Evolutionary conservation across 2,888 invertebrate species (phyloP).

Genomic region (Thera britannica): DNA sequence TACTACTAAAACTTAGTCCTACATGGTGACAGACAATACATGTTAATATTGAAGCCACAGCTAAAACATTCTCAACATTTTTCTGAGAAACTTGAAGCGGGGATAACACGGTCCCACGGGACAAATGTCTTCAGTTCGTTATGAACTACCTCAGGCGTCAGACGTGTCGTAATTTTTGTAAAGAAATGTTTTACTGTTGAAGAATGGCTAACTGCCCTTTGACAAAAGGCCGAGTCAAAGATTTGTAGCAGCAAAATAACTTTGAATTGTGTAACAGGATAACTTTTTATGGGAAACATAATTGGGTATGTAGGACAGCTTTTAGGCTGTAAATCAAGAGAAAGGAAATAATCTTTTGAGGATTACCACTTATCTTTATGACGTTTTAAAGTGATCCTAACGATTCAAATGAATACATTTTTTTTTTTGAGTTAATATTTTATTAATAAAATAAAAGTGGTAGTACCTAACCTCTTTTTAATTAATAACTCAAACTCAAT

Average conservation of each 20-base stretch:
- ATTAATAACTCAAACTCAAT: too few species aligned
- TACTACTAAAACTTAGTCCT: too few species aligned
- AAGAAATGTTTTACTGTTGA: conserved; percentile 19
- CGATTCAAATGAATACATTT: too few species aligned
- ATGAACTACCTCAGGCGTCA: conserved; percentile 28
- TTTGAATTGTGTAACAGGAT: background rate
- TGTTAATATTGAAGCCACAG: background rate
- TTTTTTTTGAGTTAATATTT: too few species aligned
- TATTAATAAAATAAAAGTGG: too few species aligned
- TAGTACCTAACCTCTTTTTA: too few species aligned
- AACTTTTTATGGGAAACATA: background rate
- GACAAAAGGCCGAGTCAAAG: background rate
- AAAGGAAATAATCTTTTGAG: too few species aligned
- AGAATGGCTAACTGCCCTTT: conserved; percentile 21
- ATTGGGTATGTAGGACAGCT: background rate
- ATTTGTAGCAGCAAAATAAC: background rate
- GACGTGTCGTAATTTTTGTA: conserved; percentile 19
- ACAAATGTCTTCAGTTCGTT: conserved; percentile 39
- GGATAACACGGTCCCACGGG: conserved; percentile 40
- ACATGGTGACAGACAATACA: too few species aligned
- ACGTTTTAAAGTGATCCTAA: too few species aligned
- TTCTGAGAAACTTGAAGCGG: conserved; percentile 27
- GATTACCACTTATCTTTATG: too few species aligned
- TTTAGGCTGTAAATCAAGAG: too few species aligned
- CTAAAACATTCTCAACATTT: conserved; percentile 24